Conservation (phyloP, 1,140 invertebrate genomes). For the Trachymyrmex cornetzi region DNA sequence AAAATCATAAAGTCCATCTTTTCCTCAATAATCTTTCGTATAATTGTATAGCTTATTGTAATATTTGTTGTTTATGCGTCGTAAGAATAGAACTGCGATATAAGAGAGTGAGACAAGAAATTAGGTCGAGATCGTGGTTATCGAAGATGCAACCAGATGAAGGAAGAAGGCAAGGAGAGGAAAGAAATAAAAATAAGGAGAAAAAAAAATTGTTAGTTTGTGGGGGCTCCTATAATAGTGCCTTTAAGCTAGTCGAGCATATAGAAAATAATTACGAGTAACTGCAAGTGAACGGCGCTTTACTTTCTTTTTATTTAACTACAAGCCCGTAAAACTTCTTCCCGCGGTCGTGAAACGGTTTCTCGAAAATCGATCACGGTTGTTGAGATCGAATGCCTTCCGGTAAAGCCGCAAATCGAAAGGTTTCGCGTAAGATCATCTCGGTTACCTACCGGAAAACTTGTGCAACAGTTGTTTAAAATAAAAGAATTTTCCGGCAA, state of each 20-base stretch:
- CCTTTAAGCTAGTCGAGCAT: constrained; percentile 54
- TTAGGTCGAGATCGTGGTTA: constrained; percentile 17
- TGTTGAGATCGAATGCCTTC: constrained; percentile 34
- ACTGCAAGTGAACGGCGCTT: constrained; percentile 44
- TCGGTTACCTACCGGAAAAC: not conserved
- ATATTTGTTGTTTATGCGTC: constrained; percentile 16
- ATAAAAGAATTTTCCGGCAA: not conserved
- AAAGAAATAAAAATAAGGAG: not conserved
- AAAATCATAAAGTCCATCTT: constrained; percentile 17
- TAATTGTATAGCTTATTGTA: not conserved
- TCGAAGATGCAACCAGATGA: not conserved
- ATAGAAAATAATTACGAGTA: constrained; percentile 63
- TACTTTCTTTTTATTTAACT: constrained; percentile 35
- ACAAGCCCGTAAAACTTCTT: constrained; percentile 49
- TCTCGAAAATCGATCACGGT: constrained; percentile 44
- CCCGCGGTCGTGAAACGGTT: constrained; percentile 45
- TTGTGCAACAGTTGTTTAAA: not conserved
- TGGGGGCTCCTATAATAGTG: constrained; percentile 35
- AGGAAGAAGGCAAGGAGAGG: not conserved
- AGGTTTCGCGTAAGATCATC: not conserved
- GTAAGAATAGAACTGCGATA: not conserved
- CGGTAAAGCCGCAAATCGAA: not conserved
- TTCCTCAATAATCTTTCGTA: constrained; percentile 1
- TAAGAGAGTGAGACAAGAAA: constrained; percentile 24
- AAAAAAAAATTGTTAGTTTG: constrained; percentile 11